Evolutionary conservation across 2,797 vertebrate species (phyloP), one percentile per base, ranked within the genome.

Genomic region (Esox masquinongy): DNA sequence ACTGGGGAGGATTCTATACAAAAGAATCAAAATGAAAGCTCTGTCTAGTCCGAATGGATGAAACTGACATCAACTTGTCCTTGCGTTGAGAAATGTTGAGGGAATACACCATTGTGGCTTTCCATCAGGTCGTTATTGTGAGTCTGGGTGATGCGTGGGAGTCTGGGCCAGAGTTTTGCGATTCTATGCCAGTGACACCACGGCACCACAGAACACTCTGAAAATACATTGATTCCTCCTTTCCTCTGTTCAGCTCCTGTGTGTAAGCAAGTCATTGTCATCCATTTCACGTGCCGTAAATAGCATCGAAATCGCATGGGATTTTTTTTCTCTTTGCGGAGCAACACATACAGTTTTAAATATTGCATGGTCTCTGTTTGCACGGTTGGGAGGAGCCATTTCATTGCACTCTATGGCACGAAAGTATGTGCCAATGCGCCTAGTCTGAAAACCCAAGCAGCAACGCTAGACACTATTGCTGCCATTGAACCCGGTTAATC

Each of bases 341-440:
- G 79, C 84, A 75, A 59, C 78, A 80, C 63, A 79, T 5, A 56
- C 59, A 8, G 74, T 69, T 14, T 73, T 94, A 85, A 93, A 94
- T 94, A 92, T 91, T 94, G 84, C 74, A 93, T 92, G 91, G 86
- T 79, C 80, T 36, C 86, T 86, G 88, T 91, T 82, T 82, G 79
- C 88, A 88, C 73, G 91, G 85, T 72, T 91, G 88, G 90, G 71
- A 68, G 81, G 74, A 88, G 70, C 79, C 75, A 76, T 71, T 73
- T 82, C 79, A 56, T 14, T 76, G 63, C 74, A 43, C 79, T 80
- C 26, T 3, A 16, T 70, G 61, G 70, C 75, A 70, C 34, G 73
- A 50, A 69, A 80, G 72, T 31, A 34, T 22, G 70, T 47, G 68
- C 2, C 50, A 16, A n/a, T n/a, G 17, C 77, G 53, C 12, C 5